Evolutionary conservation across 1,140 invertebrate species (phyloP), one percentile per base, ranked within the genome.

Genomic region (Parasteatoda tepidariorum): DNA sequence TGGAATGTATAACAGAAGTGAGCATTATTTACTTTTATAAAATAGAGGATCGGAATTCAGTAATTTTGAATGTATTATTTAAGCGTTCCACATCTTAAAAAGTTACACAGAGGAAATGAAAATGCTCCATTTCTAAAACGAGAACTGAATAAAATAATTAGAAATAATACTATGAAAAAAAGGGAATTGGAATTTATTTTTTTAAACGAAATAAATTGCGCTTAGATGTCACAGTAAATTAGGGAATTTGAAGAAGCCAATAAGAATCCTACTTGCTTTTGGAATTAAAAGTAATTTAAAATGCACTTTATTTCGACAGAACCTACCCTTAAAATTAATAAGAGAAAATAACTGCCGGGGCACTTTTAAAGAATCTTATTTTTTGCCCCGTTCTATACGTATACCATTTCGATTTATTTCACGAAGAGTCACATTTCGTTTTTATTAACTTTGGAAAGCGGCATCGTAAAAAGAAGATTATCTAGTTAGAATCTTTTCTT

Each of bases 391-490:
- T 9, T 30, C 26, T 13, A 62, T 75, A 61, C 33, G 33, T n/a
- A 79, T 34, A 48, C 38, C 66, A 64, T 79, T 68, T 18, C 41
- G 30, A 79, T 79, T 79, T 66, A 68, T 79, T 59, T 31, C 48
- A 38, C 22, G 54, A 68, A 79, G 54, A 34, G 41, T 26, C 64
- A 22, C 41, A 68, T 79, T 79, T 79, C 76, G 62, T 68, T 79
- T 79, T 79, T 79, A 79, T 79, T 79, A 79, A 79, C 76, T 79
- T 79, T 79, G 7, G 18, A 38, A 68, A 79, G 64, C 57, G 34
- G 64, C 62, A 54, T 79, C 64, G 76, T 68, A 79, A 79, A 79
- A 79, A 79, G 76, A 78, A 79, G 76, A 79, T 68, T 78, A 78
- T 34, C 62, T 55, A 66, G 74, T 78, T 78, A 78, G 34, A 66